Evolutionary conservation across 2,113 vertebrate species (phyloP).

Genomic region (Dasypus novemcinctus): DNA sequence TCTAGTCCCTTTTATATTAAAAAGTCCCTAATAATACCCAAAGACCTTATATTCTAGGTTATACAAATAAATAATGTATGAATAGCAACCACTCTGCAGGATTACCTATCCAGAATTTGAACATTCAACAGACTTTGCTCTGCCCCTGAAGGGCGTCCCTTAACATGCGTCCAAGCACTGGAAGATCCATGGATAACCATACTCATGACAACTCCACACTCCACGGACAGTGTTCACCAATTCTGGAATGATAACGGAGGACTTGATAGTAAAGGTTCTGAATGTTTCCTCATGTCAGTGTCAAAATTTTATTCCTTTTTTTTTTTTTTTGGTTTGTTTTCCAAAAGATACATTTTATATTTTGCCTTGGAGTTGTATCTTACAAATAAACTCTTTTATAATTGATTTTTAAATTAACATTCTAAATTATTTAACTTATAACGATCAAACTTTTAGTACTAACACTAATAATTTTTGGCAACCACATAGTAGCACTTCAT

Average conservation of each 20-base stretch:
- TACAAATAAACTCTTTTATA: constrained; percentile 15
- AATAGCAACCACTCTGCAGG: not conserved
- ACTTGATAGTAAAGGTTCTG: not conserved
- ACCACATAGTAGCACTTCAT: not conserved
- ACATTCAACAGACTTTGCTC: not conserved
- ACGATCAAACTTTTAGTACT: not conserved
- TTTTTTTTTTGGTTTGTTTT: not conserved
- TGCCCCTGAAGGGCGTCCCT: not conserved
- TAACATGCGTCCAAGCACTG: too few relatives aligned
- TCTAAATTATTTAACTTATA: constrained; percentile 40
- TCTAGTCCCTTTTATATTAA: too few relatives aligned
- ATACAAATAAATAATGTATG: not conserved
- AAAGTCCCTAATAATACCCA: not conserved
- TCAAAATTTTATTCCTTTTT: not conserved
- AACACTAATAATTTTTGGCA: not conserved
- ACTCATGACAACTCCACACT: not conserved
- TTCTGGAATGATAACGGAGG: not conserved
- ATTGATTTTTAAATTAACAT: not conserved
- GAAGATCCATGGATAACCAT: not conserved
- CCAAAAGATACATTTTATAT: not conserved
- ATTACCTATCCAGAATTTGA: not conserved
- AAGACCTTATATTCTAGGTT: not conserved
- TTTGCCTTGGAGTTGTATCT: not conserved
- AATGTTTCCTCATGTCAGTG: not conserved
- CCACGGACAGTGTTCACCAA: not conserved